Conservation (phyloP, 2,888 invertebrate species). For the Tenthredo notha region DNA sequence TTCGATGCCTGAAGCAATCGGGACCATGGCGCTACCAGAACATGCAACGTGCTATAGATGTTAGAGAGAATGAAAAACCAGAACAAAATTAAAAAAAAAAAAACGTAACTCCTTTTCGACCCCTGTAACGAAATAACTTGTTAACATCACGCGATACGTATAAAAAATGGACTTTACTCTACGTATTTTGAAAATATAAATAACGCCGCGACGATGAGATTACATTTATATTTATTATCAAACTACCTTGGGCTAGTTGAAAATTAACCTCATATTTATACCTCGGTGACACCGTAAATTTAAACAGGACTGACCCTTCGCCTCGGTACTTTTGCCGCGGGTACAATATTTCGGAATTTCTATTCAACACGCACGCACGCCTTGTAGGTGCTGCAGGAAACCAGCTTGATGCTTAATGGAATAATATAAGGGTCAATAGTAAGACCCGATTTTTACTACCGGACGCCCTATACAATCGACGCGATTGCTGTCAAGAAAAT, state of each 20-base stretch:
- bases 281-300: conserved; percentile 34
- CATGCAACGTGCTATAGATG: not conserved
- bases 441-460: not conserved
- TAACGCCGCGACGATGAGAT: not conserved
- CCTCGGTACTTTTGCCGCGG: not conserved
- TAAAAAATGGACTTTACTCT: not conserved
- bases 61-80: not conserved
- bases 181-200: not conserved
- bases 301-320: not conserved
- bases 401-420: not conserved
- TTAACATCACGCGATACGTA: not conserved
- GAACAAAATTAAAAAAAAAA: not conserved
- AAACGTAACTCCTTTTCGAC: not conserved
- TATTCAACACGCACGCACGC: not conserved
- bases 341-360: not conserved
- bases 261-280: conserved; percentile 8
- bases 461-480: no score
- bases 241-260: conserved; percentile 4
- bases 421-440: not conserved
- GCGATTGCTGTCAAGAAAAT: no score
- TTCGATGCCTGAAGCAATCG: not conserved
- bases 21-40: not conserved
- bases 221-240: not conserved
- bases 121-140: not conserved
- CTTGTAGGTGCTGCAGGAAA: not conserved